Evolutionary conservation across 2,113 vertebrate genomes (phyloP).

Genomic region (Balaeniceps rex): DNA sequence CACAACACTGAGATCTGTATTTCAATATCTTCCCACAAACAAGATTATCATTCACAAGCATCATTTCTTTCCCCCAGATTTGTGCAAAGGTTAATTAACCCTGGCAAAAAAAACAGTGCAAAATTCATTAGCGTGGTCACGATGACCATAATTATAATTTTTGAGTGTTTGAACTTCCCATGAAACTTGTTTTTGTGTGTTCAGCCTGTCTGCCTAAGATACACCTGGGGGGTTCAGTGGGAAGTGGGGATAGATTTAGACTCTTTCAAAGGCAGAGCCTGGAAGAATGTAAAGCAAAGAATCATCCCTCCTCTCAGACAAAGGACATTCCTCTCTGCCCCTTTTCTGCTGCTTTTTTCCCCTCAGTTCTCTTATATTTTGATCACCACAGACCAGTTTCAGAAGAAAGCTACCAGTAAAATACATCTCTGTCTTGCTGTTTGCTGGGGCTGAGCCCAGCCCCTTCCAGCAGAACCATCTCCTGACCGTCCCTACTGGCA

Average conservation of each 20-base stretch:
- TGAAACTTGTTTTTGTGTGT: background rate
- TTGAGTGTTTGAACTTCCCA: background rate
- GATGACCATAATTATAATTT: background rate
- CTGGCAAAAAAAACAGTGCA: background rate
- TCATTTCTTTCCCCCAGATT: background rate
- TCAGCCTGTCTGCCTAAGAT: background rate
- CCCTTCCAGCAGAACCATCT: background rate
- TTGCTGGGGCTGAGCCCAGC: background rate
- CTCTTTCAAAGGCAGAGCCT: background rate
- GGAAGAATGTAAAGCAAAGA: background rate
- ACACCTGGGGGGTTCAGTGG: too few relatives aligned
- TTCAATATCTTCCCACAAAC: background rate
- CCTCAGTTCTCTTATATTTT: background rate
- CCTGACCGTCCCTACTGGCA: background rate
- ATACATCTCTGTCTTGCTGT: too few relatives aligned
- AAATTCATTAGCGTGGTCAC: background rate
- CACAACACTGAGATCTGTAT: background rate
- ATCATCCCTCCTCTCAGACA: too few relatives aligned
- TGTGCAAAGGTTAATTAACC: background rate
- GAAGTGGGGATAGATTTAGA: background rate
- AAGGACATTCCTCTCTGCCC: background rate
- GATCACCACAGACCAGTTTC: background rate
- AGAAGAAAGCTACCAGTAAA: background rate
- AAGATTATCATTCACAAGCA: background rate
- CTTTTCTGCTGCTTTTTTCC: background rate